Evolutionary conservation across 37 sponge, comb jelly and placozoan species (phyloP).

Genomic region (Aphrocallistes beatrix): DNA sequence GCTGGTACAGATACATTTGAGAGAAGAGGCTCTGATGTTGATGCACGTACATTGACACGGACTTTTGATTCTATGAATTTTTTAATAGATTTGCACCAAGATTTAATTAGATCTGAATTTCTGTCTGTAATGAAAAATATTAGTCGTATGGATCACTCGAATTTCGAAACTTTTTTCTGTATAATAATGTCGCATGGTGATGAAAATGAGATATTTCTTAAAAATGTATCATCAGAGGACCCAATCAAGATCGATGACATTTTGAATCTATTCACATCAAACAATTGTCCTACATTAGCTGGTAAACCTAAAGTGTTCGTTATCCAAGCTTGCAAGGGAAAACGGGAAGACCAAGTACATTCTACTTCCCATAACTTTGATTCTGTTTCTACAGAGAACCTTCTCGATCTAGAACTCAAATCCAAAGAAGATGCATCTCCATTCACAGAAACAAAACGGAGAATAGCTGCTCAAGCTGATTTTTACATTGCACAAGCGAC

Average conservation of each 20-base stretch:
- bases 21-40: not conserved
- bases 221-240: not conserved
- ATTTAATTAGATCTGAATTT: not conserved
- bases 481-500: constrained; percentile 8
- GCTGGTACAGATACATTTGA: not conserved
- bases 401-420: too few species aligned
- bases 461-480: not conserved
- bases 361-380: too few species aligned
- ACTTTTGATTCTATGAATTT: not conserved
- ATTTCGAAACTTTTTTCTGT: not conserved
- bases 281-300: not conserved
- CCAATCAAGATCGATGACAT: not conserved
- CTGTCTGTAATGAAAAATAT: not conserved
- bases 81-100: not conserved
- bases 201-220: not conserved
- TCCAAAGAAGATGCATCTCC: too few species aligned
- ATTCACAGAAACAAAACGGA: too few species aligned
- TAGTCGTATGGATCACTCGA: not conserved
- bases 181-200: constrained; percentile 4
- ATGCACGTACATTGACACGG: not conserved
- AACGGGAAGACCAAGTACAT: not conserved
- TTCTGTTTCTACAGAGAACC: too few species aligned
- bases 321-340: not conserved
- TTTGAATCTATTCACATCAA: not conserved
- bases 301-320: not conserved